Base-by-base conservation (phyloP, 2,113 vertebrate species). In the Notarius quadriscutis region DNA sequence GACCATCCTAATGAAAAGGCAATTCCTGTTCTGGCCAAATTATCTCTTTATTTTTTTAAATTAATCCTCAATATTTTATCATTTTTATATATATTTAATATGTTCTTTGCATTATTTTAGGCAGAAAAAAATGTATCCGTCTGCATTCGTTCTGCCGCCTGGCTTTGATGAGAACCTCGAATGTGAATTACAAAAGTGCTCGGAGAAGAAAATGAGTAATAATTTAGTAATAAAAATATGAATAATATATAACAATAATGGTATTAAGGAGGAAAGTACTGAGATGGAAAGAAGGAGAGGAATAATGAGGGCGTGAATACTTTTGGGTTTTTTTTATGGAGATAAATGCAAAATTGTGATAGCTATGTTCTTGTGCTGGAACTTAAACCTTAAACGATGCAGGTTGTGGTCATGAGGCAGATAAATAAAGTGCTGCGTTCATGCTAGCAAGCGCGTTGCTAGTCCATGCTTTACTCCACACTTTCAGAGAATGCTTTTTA, bases 171-270 rank as follows among this genome's bases (percentile, higher is more conserved):
- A 95, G 93, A 93, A 94, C 95, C 94, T 95, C 91, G 94, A 92
- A 95, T 95, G 94, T 94, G 95, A 95, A 96, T 95, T 81, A 81
- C 27, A 95, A 95, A 95, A 94, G 93, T 94, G 94, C 94, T 95
- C 92, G 88, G 94, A 92, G 93, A 93, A 93, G 91, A 95, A 93
- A 96, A 95, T 92, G 94, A 95, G 94, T 95, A 96, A 96, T 96
- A 95, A 95, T 96, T 96, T 93, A 95, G 57, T 81, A 60, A 81
- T 81, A 81, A 91, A 94, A 89, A 93, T 94, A 95, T 96, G 93
- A 96, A 96, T 96, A 96, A 95, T 95, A 93, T 89, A 96, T 95
- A 92, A 95, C 95, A 90, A 95, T 94, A 95, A 95, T 94, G 94
- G 92, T 92, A 89, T 94, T 95, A 91, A 91, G 89, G 91, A 94